These are phyloP conservation scores for Eupithecia subfuscata DNA, from an alignment of 2,888 invertebrate species.

Conservation along the genomic window DNA sequence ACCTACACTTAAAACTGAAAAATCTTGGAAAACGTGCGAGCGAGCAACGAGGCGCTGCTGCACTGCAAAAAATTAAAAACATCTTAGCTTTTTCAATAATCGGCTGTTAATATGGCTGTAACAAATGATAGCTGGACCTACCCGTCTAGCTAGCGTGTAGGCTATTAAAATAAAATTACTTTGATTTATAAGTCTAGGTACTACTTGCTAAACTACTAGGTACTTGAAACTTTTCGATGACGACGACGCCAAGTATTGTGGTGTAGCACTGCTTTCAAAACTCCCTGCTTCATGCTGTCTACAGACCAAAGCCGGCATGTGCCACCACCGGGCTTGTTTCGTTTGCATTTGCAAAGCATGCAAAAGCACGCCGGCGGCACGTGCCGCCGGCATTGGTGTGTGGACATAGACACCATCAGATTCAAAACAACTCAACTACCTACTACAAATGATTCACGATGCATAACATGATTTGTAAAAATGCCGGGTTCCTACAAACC, in stretches of 20 bases:
- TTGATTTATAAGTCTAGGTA: background rate
- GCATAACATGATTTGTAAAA: background rate
- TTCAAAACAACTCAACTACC: background rate
- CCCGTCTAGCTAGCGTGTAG: background rate
- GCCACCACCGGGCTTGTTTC: too few species aligned
- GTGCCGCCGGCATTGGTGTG: too few species aligned
- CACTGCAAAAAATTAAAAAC: slow-evolving; percentile 1
- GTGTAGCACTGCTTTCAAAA: background rate
- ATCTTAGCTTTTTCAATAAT: background rate
- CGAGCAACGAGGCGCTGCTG: slow-evolving; percentile 2
- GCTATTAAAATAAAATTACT: background rate
- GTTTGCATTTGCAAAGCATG: too few species aligned
- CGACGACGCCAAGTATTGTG: slow-evolving; percentile 1
- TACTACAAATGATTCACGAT: background rate
- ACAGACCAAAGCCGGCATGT: too few species aligned
- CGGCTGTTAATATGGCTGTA: background rate
- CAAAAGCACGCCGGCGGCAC: too few species aligned
- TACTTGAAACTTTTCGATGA: background rate
- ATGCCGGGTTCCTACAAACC: slow-evolving; percentile 6
- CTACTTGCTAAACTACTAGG: background rate
- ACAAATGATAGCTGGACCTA: background rate
- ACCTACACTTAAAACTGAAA: slow-evolving; percentile 1
- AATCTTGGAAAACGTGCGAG: slow-evolving; percentile 1
- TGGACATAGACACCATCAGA: background rate
- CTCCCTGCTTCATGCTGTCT: background rate